These are phyloP conservation scores for Microcebus tavaratra DNA, from an alignment of 2,113 vertebrate species.

Conservation along the genomic window DNA sequence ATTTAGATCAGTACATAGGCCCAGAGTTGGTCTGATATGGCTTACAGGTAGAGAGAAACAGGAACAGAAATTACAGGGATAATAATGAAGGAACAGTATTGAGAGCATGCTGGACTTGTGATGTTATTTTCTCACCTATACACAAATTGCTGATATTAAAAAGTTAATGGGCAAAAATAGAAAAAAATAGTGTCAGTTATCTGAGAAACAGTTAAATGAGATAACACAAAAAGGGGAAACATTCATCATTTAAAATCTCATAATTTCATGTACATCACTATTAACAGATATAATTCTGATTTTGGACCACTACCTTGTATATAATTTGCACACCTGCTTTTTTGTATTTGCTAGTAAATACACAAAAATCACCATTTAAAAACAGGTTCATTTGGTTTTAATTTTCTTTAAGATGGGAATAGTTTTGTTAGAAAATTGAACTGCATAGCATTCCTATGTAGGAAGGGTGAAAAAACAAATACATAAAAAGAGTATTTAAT, in stretches of 20 bases:
- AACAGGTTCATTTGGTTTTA: background rate
- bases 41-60: background rate
- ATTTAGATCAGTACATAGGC: too few relatives aligned
- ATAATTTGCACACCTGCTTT: background rate
- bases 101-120: background rate
- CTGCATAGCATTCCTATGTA: background rate
- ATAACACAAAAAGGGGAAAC: background rate
- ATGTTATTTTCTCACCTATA: background rate
- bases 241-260: background rate
- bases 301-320: background rate
- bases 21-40: background rate
- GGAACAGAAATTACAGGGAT: background rate
- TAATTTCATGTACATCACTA: background rate
- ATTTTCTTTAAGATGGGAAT: background rate
- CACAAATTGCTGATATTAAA: background rate
- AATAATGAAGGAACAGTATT: background rate
- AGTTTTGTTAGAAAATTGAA: background rate
- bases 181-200: background rate
- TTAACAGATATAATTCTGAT: background rate
- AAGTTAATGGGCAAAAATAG: background rate
- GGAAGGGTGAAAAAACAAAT: background rate
- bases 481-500: background rate
- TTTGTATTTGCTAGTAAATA: background rate
- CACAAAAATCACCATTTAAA: background rate
- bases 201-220: background rate